Conservation (phyloP, 2,113 vertebrate genomes). For the Scomber scombrus region DNA sequence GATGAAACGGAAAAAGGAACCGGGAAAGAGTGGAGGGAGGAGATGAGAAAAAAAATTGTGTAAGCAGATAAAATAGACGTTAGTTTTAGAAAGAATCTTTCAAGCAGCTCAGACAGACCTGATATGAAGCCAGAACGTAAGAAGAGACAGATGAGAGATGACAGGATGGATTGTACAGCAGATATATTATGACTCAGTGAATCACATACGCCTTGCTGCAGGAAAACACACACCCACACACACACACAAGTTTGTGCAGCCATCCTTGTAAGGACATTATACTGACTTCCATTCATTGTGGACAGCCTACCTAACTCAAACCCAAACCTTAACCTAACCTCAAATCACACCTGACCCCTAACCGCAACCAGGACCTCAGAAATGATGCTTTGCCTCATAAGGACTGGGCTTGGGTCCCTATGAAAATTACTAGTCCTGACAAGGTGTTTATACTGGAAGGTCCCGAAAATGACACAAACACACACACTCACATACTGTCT, state of each 20-base stretch:
- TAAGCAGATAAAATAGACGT: conserved; percentile 61
- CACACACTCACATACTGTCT: background rate
- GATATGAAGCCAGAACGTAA: conserved; percentile 45
- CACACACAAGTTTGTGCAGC: background rate
- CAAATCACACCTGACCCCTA: too few species aligned
- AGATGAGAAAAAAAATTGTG: conserved; percentile 30
- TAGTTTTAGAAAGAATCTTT: conserved; percentile 47
- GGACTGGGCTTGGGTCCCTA: too few species aligned
- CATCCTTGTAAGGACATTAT: too few species aligned
- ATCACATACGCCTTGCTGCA: conserved; percentile 33
- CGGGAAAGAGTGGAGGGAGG: conserved; percentile 9
- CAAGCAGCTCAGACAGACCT: conserved; percentile 49
- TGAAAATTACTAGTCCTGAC: too few species aligned
- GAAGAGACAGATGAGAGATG: conserved; percentile 55
- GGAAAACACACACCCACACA: conserved; percentile 28
- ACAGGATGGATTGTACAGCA: conserved; percentile 42
- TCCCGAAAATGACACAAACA: background rate
- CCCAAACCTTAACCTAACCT: too few species aligned
- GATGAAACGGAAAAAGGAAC: conserved; percentile 25
- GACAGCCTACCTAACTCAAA: too few species aligned
- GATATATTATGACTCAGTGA: conserved; percentile 53
- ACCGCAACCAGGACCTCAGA: too few species aligned
- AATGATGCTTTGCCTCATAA: too few species aligned
- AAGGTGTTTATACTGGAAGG: too few species aligned
- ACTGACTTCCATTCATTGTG: too few species aligned